Base-by-base conservation (phyloP, 2,797 vertebrate species). In the Oreonectes daqikongensis region DNA sequence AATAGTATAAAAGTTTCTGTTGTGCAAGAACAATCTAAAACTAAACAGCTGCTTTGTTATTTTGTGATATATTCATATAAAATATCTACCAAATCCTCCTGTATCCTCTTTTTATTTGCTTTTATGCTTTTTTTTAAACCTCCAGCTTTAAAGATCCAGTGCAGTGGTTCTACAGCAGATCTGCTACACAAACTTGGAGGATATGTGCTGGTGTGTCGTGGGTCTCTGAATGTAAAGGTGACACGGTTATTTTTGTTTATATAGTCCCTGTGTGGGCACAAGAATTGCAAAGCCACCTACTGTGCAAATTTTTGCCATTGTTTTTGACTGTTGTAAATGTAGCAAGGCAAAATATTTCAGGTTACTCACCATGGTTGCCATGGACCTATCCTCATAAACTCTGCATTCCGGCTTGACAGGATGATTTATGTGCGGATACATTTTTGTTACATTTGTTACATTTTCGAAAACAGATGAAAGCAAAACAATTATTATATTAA, bases 91-190 rank as follows among this genome's bases (percentile, higher is more conserved):
- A n/a, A n/a, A 32, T 32, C 32, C 32, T 32, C 26, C 17, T 9
- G 22, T 24, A n/a, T n/a, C n/a, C 9, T 46, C 22, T 1, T 17
- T 44, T 11, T 3, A 44, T 18, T 46, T 22, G 0, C 38, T 14
- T 2, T 30, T 52, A 17, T 46, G 22, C 20, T 55, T 50, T 63
- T 12, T 52, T 50, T 24, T 26, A 26, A 42, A 38, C 20, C 20
- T 20, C 2, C 53, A 94, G 93, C 90, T 57, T 86, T 93, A 76
- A 93, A 93, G 87, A 93, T 94, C 72, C 93, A 94, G 77, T 92
- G 92, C 82, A 94, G 92, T 64, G 89, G 86, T 20, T 86, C 88
- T 78, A 91, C 91, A 5, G 90, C 90, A 22, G 90, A 92, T n/a
- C 79, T 93, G 40, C 91, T 94, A 1, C 85, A 89, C 61, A 85